Evolutionary conservation across 1,140 invertebrate species (phyloP), one percentile per base, ranked within the genome.

Genomic region (Drosophila seguyi): DNA sequence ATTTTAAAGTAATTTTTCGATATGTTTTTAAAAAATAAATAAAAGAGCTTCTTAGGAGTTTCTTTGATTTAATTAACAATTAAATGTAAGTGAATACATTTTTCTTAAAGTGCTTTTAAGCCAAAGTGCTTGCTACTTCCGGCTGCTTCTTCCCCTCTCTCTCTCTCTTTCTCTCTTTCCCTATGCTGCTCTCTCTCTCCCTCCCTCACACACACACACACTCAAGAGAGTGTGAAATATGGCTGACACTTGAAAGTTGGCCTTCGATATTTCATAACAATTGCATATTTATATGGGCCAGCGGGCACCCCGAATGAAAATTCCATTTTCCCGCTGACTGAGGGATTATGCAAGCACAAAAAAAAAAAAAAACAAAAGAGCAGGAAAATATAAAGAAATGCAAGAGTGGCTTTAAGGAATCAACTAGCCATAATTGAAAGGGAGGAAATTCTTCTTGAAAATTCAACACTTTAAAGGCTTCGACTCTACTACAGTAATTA

Each of bases 201-300:
- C 7, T 11, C 4, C 1, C 8, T 11, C 7, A 25, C 25, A 25
- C 22, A 31, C 18, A 14, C 39, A n/a, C 20, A 22, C 31, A 13
- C 31, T 20, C 20, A 59, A 66, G 55, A 38, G 58, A 71, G 75
- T 78, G 75, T 71, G 65, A 78, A 78, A 71, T 78, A 78, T 78
- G 75, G 73, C 73, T 22, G 73, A 52, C 62, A 53, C 74, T 77
- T 77, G 48, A 44, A 55, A 77, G 62, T 84, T 83, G 76, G 83
- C 83, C 84, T 88, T 87, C 76, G 83, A 87, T 84, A 83, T 80
- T 65, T 68, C 61, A 78, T 81, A 75, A 75, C 63, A 77, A 69
- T 76, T 55, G 62, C 74, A 77, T 77, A 77, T 60, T 77, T 76
- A 76, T 76, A 48, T 60, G 73, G 61, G 61, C 52, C 59, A 31